Evolutionary conservation across 1,140 invertebrate genomes (phyloP), one percentile per base, ranked within the genome.

Genomic region (Myzus persicae): DNA sequence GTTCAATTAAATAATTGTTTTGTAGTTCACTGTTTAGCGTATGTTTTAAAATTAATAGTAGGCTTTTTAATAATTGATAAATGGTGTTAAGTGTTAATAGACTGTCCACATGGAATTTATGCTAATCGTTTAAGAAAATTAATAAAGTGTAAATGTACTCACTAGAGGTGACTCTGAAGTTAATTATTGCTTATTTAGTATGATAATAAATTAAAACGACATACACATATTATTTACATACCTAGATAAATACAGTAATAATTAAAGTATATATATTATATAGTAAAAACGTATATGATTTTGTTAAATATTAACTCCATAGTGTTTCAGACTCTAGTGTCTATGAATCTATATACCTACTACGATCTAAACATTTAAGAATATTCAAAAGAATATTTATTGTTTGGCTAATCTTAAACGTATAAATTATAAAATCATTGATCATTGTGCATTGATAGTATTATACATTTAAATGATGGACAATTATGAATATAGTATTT

Each of bases 121-220:
- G 26, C 48, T 89, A 51, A 54, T 89, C 44, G 24, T 89, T 54
- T 54, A 54, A 89, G 36, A 24, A 54, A 89, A 89, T 51, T 38
- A 38, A 89, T 9, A 36, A 54, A n/a, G 22, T 40, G 36, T 89
- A 51, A 38, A 51, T 89, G 24, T 40, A 40, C 88, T 54, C 14
- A 11, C 6, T 82, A 87, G 38, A 87, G 85, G 31, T 46, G 85
- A 87, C 42, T 87, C 44, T 18, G 18, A 44, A 87, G 44, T 46
- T 87, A n/a, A 87, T 87, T 46, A 87, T 87, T 46, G 31, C 42
- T n/a, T 46, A 46, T 46, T 44, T 31, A 87, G 24, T 87, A 87
- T 46, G 42, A 87, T 48, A n/a, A 87, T 87, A 87, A 87, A 87
- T 44, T 87, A 48, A 46, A 87, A 46, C 18, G 18, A 48, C 18